Evolutionary conservation across 2,797 vertebrate species (phyloP).

Genomic region (Leptodactylus fallax): DNA sequence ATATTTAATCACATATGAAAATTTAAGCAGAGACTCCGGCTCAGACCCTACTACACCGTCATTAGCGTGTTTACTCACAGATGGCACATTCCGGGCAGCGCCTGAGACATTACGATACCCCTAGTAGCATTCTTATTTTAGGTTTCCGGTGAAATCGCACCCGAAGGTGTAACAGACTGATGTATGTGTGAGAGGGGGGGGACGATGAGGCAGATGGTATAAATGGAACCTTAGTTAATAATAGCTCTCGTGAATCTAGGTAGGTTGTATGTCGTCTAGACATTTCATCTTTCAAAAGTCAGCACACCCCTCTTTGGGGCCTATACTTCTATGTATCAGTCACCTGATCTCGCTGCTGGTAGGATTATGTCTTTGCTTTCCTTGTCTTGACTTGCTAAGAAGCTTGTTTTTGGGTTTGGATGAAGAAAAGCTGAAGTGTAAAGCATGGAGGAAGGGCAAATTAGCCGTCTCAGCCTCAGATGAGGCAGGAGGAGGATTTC

Average conservation of each 20-base stretch:
- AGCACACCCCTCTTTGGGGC: not conserved
- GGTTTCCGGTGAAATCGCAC: slow-evolving; percentile 19
- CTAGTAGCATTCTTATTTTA: slow-evolving; percentile 12
- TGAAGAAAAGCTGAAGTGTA: not conserved
- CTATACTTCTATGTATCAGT: not conserved
- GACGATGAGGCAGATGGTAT: not conserved
- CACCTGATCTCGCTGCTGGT: not conserved
- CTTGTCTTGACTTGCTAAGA: not conserved
- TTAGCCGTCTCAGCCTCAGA: not conserved
- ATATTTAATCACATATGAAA: slow-evolving; percentile 59
- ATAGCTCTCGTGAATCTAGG: not conserved
- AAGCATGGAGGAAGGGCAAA: not conserved
- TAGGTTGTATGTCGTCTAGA: not conserved
- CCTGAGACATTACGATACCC: not conserved
- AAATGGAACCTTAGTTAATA: slow-evolving; percentile 14
- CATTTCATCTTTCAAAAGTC: not conserved
- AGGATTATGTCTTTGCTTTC: not conserved
- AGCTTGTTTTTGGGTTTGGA: not conserved
- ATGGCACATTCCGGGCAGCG: slow-evolving; percentile 7
- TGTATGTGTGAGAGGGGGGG: slow-evolving; percentile 9
- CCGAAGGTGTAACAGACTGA: slow-evolving; percentile 32
- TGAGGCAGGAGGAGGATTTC: too few relatives aligned
- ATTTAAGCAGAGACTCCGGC: slow-evolving; percentile 36
- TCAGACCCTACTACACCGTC: slow-evolving; percentile 36
- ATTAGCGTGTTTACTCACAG: slow-evolving; percentile 54